Conservation (phyloP, 2,888 invertebrate genomes). For the Megaustenia siamemsis region DNA sequence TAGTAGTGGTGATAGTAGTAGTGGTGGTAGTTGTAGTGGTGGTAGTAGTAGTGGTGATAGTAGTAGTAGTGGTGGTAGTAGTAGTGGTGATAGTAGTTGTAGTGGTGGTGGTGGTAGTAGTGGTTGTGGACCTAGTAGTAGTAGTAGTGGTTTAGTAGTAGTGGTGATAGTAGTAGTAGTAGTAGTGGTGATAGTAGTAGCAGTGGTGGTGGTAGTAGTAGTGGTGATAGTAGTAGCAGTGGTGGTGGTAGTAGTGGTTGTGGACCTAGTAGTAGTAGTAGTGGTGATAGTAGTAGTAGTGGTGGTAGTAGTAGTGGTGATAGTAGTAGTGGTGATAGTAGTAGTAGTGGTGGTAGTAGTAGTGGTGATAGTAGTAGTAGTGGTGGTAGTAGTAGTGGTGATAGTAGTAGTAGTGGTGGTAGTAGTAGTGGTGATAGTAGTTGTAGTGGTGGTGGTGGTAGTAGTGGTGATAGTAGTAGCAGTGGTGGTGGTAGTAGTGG, state of each 20-base stretch:
- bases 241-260: too few relatives aligned
- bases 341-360: background rate
- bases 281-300: background rate
- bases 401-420: background rate
- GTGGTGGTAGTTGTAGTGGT: background rate
- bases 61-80: background rate
- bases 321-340: background rate
- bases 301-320: background rate
- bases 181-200: background rate
- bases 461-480: background rate
- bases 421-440: background rate
- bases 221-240: background rate
- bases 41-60: background rate
- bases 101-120: background rate
- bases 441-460: background rate
- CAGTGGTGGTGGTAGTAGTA: background rate
- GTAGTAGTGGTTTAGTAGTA: too few relatives aligned
- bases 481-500: too few relatives aligned
- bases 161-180: background rate
- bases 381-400: background rate
- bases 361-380: background rate
- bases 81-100: background rate
- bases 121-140: too few relatives aligned
- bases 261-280: too few relatives aligned
- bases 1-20: background rate